A percentile compares a stretch with the other conserved stretches of the same genome.
phyloP scores from a whole-genome alignment of 2,888 invertebrate species.

The Trissoscelio sp. region DNA sequence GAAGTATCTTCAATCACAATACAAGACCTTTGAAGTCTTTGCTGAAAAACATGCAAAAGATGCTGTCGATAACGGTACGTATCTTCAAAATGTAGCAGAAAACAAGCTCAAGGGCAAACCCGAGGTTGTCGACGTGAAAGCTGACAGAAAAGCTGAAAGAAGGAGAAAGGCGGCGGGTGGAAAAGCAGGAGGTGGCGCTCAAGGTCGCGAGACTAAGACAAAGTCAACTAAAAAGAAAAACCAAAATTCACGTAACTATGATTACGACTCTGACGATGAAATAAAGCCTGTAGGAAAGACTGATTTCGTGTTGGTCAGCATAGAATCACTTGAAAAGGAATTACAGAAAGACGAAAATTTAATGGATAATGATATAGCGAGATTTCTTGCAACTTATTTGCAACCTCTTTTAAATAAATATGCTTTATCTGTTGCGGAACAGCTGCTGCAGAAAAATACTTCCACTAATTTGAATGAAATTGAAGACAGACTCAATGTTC shows the following conservation, averaged over 20 bases:
- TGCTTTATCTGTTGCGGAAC: conserved; percentile 88
- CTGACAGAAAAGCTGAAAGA: conserved; percentile 93
- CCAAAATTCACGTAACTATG: conserved; percentile 84
- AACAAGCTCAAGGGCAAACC: conserved; percentile 85
- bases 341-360: conserved; percentile 84
- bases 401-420: conserved; percentile 89
- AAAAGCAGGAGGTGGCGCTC: conserved; percentile 95
- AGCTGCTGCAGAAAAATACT: conserved; percentile 88
- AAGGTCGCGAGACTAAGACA: conserved; percentile 97
- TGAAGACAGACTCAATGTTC: conserved; percentile 91
- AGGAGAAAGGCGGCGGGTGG: conserved; percentile 94
- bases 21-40: conserved; percentile 87
- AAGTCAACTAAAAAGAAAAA: conserved; percentile 94
- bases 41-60: conserved; percentile 88
- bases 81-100: conserved; percentile 88
- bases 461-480: conserved; percentile 80
- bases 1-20: conserved; percentile 86
- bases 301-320: conserved; percentile 87
- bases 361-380: conserved; percentile 89
- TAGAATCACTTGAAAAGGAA: conserved; percentile 88
- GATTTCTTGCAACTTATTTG: conserved; percentile 88
- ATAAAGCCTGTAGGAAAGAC: conserved; percentile 78
- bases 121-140: conserved; percentile 85
- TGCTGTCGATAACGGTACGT: conserved; percentile 89
- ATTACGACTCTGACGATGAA: conserved; percentile 87